Evolutionary conservation across 2,888 invertebrate genomes (phyloP), one percentile per base, ranked within the genome.

Genomic region (Spodoptera exigua): DNA sequence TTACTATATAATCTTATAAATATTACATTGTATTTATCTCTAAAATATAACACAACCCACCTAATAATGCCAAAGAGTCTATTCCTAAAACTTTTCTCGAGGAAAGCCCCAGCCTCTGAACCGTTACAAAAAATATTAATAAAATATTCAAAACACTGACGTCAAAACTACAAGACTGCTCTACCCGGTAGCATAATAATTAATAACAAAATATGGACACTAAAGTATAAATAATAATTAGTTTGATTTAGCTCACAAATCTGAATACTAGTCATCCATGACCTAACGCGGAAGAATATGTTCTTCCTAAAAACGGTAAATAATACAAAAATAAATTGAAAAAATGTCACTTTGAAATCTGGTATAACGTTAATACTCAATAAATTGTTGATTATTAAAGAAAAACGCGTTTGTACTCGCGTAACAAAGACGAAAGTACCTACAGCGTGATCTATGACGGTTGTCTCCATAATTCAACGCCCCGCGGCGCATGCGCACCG

Each of bases 401-500:
- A 75, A 82, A 83, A 70, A 58, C 61, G 61, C 75, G 67, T 70
- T 70, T 78, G 78, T 76, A 69, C 67, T 58, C 77, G 61, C 72
- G 76, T 78, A 75, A 78, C 70, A 76, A 74, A 80, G 75, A 71
- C 76, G 77, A 79, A 82, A 81, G 80, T 80, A 76, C 80, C 77
- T 70, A 77, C 79, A 61, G 83, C 53, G 86, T 88, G 86, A 88
- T 87, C 83, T 87, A 87, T 84, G 87, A 72, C 66, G 67, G 66
- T 64, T 81, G 86, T 86, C 86, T 76, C 78, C 76, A 80, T 84
- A 83, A 80, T 80, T 86, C 83, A 82, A 76, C 61, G 66, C 67
- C 87, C 86, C 80, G 85, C 84, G 77, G 86, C 73, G 85, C 78
- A 43, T 64, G 74, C 80, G 78, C 83, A 79, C 76, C 73, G 77